A percentile compares a stretch with the other conserved stretches of the same genome.
These are phyloP conservation scores for Meriones unguiculatus DNA, from an alignment of 2,113 vertebrate genomes.

Conservation along the genomic window DNA sequence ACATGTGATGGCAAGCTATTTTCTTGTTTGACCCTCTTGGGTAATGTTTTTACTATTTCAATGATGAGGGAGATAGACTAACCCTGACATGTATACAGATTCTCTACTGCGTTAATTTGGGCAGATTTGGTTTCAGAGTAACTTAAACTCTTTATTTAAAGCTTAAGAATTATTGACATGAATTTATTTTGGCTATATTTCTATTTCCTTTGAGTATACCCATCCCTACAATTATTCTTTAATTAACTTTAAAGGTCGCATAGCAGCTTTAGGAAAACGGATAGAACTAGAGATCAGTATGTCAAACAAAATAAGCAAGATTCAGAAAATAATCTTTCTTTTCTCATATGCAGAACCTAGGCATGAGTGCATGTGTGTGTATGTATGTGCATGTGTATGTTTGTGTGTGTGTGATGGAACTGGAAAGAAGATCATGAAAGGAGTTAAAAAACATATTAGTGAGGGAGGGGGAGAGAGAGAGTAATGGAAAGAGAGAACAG, in stretches of 20 bases:
- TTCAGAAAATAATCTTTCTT: neutral
- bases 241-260: neutral
- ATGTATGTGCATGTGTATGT: neutral
- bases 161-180: neutral
- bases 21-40: neutral
- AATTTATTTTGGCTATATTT: neutral
- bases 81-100: neutral
- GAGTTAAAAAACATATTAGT: no score
- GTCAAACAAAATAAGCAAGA: neutral
- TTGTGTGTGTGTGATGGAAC: neutral
- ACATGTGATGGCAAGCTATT: neutral
- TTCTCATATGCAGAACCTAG: neutral
- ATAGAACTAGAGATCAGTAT: neutral
- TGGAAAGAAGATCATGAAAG: neutral
- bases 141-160: neutral
- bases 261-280: neutral
- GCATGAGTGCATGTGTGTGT: neutral
- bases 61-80: neutral
- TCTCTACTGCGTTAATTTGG: neutral
- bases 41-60: neutral
- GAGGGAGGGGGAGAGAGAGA: neutral
- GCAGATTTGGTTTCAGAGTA: neutral
- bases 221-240: neutral
- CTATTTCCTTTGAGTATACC: neutral
- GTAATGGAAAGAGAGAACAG: neutral